Conservation (phyloP, 2,888 invertebrate species). For the Cybosia mesomella region DNA sequence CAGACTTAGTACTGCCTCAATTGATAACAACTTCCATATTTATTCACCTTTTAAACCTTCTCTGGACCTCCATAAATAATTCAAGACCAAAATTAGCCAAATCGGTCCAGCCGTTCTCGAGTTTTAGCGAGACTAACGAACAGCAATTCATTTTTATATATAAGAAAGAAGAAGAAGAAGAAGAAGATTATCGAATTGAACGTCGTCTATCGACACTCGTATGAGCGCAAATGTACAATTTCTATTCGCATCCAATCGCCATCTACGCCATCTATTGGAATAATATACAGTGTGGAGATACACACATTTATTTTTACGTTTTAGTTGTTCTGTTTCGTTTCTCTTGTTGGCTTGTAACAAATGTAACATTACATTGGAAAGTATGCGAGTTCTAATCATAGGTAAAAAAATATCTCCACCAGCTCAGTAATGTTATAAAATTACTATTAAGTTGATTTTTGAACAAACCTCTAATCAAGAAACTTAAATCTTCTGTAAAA, state of each 20-base stretch:
- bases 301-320: conserved; percentile 28
- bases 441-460: neutral
- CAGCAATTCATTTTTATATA: too few relatives aligned
- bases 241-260: conserved; percentile 49
- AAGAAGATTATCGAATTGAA: conserved; percentile 21
- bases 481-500: neutral
- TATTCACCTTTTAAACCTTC: too few relatives aligned
- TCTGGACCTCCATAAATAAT: too few relatives aligned
- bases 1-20: too few relatives aligned
- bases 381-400: neutral
- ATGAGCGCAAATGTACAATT: conserved; percentile 49
- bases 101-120: too few relatives aligned
- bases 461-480: conserved; percentile 1
- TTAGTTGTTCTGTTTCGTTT: neutral
- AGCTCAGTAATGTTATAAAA: too few relatives aligned
- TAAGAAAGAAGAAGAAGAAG: conserved; percentile 7
- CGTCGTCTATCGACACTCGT: conserved; percentile 41
- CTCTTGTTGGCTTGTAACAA: conserved; percentile 5
- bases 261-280: conserved; percentile 40
- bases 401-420: too few relatives aligned
- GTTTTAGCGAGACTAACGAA: too few relatives aligned
- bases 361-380: neutral
- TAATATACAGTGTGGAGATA: conserved; percentile 44
- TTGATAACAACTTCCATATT: too few relatives aligned
- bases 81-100: too few relatives aligned